Evolutionary conservation across 2,888 invertebrate species (phyloP).

Genomic region (Euphydryas editha): DNA sequence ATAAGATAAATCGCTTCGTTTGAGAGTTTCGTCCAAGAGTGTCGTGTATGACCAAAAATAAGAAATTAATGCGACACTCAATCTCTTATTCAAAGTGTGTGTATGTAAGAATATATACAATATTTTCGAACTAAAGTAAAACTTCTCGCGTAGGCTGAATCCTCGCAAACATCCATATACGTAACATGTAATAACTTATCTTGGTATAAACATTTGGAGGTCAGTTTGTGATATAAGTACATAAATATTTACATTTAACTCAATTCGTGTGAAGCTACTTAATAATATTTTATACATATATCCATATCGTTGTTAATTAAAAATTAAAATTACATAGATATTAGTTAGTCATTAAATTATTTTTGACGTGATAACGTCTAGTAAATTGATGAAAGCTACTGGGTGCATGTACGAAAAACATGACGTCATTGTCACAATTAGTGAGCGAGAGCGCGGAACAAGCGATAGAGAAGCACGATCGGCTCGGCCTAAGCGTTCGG

Average conservation of each 20-base stretch:
- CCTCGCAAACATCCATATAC: constrained; percentile 35
- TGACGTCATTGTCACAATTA: too few species aligned
- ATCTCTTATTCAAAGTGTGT: constrained; percentile 32
- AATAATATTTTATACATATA: background rate
- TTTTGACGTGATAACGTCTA: background rate
- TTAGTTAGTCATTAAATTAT: too few species aligned
- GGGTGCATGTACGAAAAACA: too few species aligned
- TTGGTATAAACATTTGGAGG: constrained; percentile 31
- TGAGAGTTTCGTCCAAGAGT: constrained; percentile 15
- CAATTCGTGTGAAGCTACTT: background rate
- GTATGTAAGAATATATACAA: constrained; percentile 17
- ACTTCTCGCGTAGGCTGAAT: constrained; percentile 37
- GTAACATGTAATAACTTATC: constrained; percentile 34
- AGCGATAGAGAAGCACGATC: too few species aligned
- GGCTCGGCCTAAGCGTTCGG: too few species aligned
- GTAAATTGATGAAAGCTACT: too few species aligned
- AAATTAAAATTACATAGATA: too few species aligned
- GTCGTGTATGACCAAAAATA: constrained; percentile 27
- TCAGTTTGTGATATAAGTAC: constrained; percentile 20
- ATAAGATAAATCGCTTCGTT: constrained; percentile 22
- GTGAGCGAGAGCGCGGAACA: too few species aligned
- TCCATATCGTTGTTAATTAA: background rate
- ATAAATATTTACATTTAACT: constrained; percentile 2
- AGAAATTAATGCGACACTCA: constrained; percentile 24
- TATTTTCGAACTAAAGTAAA: constrained; percentile 27